These are phyloP conservation scores for Sebastes flavidus DNA, from an alignment of 2,797 vertebrate genomes.

Conservation along the genomic window DNA sequence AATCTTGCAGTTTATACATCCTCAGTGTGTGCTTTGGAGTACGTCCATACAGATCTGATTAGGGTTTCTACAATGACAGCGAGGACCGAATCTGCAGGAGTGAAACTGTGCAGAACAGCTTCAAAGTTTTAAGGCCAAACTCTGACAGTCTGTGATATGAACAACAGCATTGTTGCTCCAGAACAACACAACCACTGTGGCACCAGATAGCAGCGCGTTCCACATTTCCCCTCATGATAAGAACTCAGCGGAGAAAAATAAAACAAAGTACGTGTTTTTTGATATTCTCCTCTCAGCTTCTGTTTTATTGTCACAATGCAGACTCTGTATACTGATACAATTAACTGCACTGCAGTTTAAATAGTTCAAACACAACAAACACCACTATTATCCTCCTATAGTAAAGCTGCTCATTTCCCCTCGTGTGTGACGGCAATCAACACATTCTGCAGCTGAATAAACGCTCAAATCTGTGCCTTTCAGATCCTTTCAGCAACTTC, in stretches of 20 bases:
- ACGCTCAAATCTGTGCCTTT: background rate
- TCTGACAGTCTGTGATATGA: conserved; percentile 29
- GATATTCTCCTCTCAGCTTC: background rate
- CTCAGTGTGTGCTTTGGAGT: background rate
- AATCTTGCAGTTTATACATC: background rate
- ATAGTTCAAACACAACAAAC: background rate
- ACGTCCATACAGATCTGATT: background rate
- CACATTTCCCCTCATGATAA: conserved; percentile 18
- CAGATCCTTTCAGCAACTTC: background rate
- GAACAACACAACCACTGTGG: conserved; percentile 18
- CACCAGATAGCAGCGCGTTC: conserved; percentile 9
- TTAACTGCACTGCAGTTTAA: background rate
- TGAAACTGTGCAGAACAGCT: background rate
- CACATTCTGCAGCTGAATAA: background rate
- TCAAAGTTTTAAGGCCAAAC: background rate
- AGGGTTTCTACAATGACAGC: background rate
- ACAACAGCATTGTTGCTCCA: conserved; percentile 8
- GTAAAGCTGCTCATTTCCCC: background rate
- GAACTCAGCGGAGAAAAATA: background rate
- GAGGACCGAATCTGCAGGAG: background rate
- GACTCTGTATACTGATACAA: conserved; percentile 9
- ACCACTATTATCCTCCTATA: background rate
- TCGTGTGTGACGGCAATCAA: background rate
- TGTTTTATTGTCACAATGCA: conserved; percentile 1
- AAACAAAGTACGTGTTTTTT: conserved; percentile 12